Evolutionary conservation across 92 coral and sea anemone genomes (phyloP), one percentile per base, ranked within the genome.

Genomic region (Bergia sp.): DNA sequence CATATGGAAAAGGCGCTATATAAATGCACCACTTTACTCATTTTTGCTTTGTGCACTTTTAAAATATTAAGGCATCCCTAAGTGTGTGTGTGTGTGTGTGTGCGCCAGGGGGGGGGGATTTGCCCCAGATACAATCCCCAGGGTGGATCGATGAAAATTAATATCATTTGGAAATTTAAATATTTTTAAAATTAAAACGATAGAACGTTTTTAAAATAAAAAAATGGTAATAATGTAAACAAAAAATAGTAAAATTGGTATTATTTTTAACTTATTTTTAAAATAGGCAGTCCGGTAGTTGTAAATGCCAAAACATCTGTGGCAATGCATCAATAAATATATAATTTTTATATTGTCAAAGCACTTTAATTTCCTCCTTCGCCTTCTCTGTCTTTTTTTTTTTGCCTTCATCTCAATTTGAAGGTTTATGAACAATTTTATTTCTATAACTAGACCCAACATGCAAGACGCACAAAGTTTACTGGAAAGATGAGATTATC

Each of bases 291-390:
- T 29, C 29, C 29, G 29, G 29, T 29, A 29, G 29, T 71, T 71
- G 77, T 29, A 73, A 73, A 73, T 73, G 43, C 77, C 72, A 73
- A 71, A 73, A 73, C 77, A 73, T 73, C 77, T 73, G 77, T 73
- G 77, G 77, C 77, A 73, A 73, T 73, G 39, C 77, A 73, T 15
- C 77, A 73, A 73, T 73, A 73, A 29, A 37, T 73, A 73, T 73
- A 73, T 73, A 73, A 73, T 73, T 73, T 39, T 73, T 73, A 73
- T 44, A 75, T 75, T 75, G 79, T 39, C 49, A 75, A 75, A 75
- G 20, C 5, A 75, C n/a, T 75, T 73, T 73, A 73, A 38, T 73
- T 73, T 37, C 77, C 77, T 73, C 37, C 44, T 73, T 73, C 37
- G 43, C 77, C 44, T 75, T 50, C 58, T 50, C 58, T 50, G 58